Evolutionary conservation across 2,113 vertebrate genomes (phyloP).

Genomic region (Dasyornis broadbenti): DNA sequence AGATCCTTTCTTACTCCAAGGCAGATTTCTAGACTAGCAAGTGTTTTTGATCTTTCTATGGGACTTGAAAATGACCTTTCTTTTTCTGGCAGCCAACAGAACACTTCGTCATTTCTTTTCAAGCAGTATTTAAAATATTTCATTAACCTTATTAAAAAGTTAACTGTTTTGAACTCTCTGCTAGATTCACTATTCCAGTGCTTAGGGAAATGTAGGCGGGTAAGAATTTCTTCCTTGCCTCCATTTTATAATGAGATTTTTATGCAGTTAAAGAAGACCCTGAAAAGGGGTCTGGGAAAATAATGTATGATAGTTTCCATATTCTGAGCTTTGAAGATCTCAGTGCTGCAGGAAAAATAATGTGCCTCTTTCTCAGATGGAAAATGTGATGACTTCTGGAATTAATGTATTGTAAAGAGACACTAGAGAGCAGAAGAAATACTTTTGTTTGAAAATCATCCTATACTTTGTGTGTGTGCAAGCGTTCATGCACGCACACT

Average conservation of each 20-base stretch:
- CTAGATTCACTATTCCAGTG: not conserved
- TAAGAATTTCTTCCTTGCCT: not conserved
- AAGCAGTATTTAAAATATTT: not conserved
- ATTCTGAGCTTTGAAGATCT: not conserved
- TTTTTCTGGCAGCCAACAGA: not conserved
- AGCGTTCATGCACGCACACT: not conserved
- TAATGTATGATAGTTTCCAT: slow-evolving; percentile 11
- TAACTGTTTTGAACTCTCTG: not conserved
- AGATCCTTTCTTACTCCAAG: slow-evolving; percentile 6
- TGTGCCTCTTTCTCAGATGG: slow-evolving; percentile 6
- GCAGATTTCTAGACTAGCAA: not conserved
- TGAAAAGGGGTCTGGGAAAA: slow-evolving; percentile 5
- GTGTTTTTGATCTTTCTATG: not conserved
- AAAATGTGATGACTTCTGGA: slow-evolving; percentile 33
- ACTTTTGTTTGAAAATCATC: not conserved
- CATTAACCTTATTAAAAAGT: not conserved
- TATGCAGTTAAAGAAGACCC: not conserved
- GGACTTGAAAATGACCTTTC: not conserved
- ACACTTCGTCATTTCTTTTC: not conserved
- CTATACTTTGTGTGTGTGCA: not conserved
- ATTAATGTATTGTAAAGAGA: not conserved
- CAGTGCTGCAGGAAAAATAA: not conserved
- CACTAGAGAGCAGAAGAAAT: not conserved
- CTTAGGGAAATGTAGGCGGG: not conserved
- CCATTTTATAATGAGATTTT: not conserved